Evolutionary conservation across 2,113 vertebrate species (phyloP).

Genomic region (Tichodroma muraria): DNA sequence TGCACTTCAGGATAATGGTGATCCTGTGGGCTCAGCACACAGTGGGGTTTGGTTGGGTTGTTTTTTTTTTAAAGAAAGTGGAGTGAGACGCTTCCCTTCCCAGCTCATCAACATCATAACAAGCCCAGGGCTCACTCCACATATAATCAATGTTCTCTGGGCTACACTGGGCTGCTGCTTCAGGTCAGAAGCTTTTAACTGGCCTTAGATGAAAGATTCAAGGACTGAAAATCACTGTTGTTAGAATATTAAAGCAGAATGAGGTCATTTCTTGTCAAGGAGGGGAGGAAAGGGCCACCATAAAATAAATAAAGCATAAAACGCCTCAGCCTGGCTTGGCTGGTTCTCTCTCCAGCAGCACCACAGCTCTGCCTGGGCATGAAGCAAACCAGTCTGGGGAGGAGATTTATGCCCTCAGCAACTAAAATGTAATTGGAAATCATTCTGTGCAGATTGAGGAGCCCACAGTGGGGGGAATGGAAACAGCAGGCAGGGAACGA

Average conservation of each 20-base stretch:
- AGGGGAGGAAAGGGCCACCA: neutral
- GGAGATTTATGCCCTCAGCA: constrained; percentile 4
- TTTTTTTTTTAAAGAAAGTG: neutral
- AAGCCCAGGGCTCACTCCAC: neutral
- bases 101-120: neutral
- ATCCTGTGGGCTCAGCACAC: neutral
- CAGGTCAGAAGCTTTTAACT: neutral
- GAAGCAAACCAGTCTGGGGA: neutral
- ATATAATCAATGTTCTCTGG: neutral
- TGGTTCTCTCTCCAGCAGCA: neutral
- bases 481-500: neutral
- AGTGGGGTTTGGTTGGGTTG: neutral
- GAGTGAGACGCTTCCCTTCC: neutral
- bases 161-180: neutral
- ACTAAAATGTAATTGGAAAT: neutral
- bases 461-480: neutral
- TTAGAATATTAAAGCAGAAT: neutral
- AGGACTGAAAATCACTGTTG: neutral
- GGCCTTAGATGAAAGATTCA: neutral
- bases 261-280: neutral
- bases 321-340: neutral
- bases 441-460: neutral
- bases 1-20: neutral
- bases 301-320: neutral
- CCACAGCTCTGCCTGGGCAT: neutral